phyloP scores from a whole-genome alignment of 2,797 vertebrate species.

The Psittacula derbiana region DNA sequence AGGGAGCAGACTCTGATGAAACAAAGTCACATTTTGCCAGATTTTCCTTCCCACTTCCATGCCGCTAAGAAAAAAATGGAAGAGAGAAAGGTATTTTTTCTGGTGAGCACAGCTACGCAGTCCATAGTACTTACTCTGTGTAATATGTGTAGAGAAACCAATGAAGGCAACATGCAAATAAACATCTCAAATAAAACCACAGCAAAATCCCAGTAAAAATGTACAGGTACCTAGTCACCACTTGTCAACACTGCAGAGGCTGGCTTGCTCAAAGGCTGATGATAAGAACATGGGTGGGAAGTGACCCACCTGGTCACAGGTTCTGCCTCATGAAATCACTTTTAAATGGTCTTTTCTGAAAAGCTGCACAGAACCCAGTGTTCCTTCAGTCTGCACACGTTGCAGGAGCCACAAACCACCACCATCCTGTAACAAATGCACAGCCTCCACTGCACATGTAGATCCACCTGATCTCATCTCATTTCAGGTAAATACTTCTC shows the following conservation, averaged over 20 bases:
- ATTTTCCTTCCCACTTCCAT: not conserved
- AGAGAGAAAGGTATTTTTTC: not conserved
- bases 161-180: not conserved
- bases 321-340: not conserved
- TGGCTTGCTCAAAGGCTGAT: not conserved
- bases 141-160: not conserved
- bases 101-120: not conserved
- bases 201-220: constrained; percentile 1
- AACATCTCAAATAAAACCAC: not conserved
- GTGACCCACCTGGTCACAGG: not conserved
- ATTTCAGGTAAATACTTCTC: not conserved
- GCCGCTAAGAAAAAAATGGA: not conserved
- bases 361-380: not conserved
- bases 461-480: not conserved
- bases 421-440: not conserved
- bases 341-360: not conserved
- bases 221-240: not conserved
- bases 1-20: not conserved
- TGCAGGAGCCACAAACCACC: not conserved
- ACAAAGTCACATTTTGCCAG: not conserved
- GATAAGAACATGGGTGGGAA: not conserved
- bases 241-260: not conserved
- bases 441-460: not conserved
- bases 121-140: not conserved
- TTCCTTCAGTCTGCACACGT: not conserved